Percentiles rank a stretch among this genome's conserved stretches.
phyloP scores from a whole-genome alignment of 2,113 vertebrate species.

The Mus pahari region DNA sequence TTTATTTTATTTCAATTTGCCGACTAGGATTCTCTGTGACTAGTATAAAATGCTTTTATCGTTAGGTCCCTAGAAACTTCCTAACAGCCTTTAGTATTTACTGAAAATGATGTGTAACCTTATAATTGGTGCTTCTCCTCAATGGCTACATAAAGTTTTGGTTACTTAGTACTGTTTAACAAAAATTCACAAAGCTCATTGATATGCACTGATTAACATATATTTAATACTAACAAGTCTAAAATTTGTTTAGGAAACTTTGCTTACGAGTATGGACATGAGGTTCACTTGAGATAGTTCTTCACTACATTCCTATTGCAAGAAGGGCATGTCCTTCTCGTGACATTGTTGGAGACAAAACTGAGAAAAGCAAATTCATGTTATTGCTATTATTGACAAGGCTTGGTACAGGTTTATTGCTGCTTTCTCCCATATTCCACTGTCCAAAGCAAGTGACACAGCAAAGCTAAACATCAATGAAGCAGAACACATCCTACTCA shows the following conservation, averaged over 20 bases:
- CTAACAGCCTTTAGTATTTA: conserved; percentile 27
- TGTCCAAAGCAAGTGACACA: conserved; percentile 14
- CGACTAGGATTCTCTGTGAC: background rate
- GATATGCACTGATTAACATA: background rate
- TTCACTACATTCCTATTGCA: conserved; percentile 5
- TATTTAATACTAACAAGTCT: background rate
- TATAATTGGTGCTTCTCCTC: background rate
- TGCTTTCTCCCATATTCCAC: conserved; percentile 1
- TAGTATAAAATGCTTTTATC: conserved; percentile 29
- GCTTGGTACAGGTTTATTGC: background rate
- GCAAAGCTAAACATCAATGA: background rate
- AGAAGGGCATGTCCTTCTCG: background rate
- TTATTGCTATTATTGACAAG: background rate
- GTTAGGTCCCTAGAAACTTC: background rate
- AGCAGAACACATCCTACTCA: background rate
- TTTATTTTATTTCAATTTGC: conserved; percentile 38
- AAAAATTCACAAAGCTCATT: background rate
- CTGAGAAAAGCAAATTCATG: background rate
- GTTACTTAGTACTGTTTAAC: background rate
- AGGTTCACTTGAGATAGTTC: background rate
- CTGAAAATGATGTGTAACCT: background rate
- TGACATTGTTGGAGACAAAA: background rate
- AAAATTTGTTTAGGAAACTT: background rate
- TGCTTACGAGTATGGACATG: background rate
- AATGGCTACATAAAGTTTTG: background rate